Evolutionary conservation across 2,888 invertebrate species (phyloP), one percentile per base, ranked within the genome.

Genomic region (Griposia aprilina): DNA sequence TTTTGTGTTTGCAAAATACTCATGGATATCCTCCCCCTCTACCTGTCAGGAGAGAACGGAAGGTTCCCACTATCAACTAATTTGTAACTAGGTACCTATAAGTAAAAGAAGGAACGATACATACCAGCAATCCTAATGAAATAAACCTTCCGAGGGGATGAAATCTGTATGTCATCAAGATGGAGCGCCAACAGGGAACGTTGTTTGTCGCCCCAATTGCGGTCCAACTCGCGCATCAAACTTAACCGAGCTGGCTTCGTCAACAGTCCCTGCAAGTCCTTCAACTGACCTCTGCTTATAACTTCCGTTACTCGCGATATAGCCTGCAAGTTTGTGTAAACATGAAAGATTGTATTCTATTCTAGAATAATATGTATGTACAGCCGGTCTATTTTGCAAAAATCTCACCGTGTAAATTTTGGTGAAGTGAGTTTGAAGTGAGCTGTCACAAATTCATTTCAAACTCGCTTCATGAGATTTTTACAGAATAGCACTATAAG

Each of bases 51-150:
- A 20, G 0, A 67, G 67, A 50, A 50, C 7, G 30, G 13, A 30
- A 20, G 13, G 26, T 6, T n/a, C 17, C 11, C 2, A 36, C 36
- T 36, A 36, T 36, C 7, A 55, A 6, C 10, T 1, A 69, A 62
- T 62, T 60, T 36, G 36, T 62, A 36, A 62, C 23, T 23, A 30
- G 23, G 23, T 52, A 11, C 20, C 30, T 30, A 23, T 10, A 17
- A 36, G n/a, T 69, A 55, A 36, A 55, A 36, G 11, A 20, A 55
- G 17, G n/a, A 41, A 73, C 59, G 1, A 57, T n/a, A 87, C 90
- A 55, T 89, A 96, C 97, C 96, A 80, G 95, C 96, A 83, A 97
- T 95, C 80, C 94, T 93, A 73, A 97, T 96, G 82, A 97, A 97
- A 88, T 97, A 95, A 23, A 97, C 95, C 90, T 96, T 96, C 62